A percentile compares a stretch with the other conserved stretches of the same genome.
Evolutionary conservation across 2,113 vertebrate species (phyloP).

Genomic region (Hypanus sabinus): DNA sequence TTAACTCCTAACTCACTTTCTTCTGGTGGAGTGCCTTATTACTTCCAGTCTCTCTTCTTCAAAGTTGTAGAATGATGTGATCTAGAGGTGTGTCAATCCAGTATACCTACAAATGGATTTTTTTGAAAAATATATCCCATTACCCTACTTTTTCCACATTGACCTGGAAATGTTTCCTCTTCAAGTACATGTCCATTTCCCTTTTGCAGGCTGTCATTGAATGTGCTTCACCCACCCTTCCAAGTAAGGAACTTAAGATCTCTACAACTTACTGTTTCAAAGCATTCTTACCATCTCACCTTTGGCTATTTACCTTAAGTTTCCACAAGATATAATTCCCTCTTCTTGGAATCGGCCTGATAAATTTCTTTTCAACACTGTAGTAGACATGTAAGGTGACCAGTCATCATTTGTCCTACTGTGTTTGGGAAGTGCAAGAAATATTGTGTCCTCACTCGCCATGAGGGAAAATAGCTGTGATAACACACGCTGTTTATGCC

Average conservation of each 20-base stretch:
- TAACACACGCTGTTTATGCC: no score
- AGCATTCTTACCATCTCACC: not conserved
- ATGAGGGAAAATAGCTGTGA: no score
- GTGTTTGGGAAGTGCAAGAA: no score
- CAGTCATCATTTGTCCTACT: no score
- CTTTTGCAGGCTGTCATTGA: not conserved
- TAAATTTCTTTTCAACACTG: not conserved
- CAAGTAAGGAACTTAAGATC: not conserved
- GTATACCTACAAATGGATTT: not conserved
- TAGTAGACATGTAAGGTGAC: no score
- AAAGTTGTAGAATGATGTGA: not conserved
- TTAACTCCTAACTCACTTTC: not conserved
- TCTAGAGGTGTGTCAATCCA: not conserved
- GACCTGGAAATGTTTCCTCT: not conserved
- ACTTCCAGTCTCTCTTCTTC: not conserved
- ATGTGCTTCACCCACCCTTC: not conserved
- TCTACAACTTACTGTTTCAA: not conserved
- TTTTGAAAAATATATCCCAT: no score
- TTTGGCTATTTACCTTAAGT: not conserved
- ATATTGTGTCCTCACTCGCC: no score
- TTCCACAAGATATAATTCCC: no score
- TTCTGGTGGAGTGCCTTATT: not conserved
- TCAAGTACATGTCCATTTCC: not conserved
- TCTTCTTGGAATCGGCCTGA: not conserved
- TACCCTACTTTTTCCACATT: not conserved